Evolutionary conservation across 2,797 vertebrate genomes (phyloP).

Genomic region (Epinephelus awoara): DNA sequence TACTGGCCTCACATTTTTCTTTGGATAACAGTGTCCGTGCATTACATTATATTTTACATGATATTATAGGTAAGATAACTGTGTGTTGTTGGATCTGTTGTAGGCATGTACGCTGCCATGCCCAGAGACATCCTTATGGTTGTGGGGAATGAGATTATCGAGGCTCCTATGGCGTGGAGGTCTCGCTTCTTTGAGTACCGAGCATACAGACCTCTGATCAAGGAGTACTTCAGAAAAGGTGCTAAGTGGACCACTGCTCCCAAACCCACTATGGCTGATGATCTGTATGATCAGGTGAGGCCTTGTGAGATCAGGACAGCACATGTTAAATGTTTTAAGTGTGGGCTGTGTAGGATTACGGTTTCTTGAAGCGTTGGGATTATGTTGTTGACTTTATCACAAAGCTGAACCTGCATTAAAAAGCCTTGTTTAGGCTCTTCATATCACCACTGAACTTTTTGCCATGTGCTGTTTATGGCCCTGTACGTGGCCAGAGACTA

Average conservation of each 20-base stretch:
- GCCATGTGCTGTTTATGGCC: background rate
- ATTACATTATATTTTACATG: background rate
- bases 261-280: conserved; percentile 96
- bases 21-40: background rate
- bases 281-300: conserved; percentile 95
- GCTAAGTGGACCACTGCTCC: conserved; percentile 99
- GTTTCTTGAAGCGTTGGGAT: background rate
- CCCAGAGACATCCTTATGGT: conserved; percentile 97
- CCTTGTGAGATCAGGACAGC: background rate
- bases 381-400: background rate
- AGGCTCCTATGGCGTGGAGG: conserved; percentile 99
- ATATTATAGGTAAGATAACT: background rate
- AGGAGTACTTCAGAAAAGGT: conserved; percentile 95
- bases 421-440: background rate
- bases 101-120: conserved; percentile 98
- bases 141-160: conserved; percentile 98
- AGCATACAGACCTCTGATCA: conserved; percentile 95
- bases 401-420: background rate
- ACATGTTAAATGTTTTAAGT: background rate
- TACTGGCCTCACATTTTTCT: background rate
- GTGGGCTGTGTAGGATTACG: background rate
- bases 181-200: conserved; percentile 98
- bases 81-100: conserved; percentile 25
- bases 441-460: conserved; percentile 18
- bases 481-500: background rate